These are phyloP conservation scores for Fopius arisanus DNA, from an alignment of 1,140 invertebrate species.

Conservation along the genomic window DNA sequence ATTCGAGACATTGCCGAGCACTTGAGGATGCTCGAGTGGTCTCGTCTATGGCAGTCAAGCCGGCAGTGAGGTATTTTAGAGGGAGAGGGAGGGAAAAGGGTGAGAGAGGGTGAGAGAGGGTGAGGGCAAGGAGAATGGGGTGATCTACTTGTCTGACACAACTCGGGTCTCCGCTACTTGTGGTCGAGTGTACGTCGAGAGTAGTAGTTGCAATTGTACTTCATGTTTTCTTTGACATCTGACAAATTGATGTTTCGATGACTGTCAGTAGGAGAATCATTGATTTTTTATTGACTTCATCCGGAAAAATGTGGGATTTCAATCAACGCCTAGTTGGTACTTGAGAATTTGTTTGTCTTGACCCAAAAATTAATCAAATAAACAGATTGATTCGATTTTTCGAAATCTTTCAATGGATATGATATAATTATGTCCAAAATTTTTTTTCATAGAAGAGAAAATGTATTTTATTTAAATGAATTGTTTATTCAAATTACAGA, in stretches of 20 bases:
- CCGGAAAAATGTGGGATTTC: no score
- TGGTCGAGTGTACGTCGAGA: constrained; percentile 22
- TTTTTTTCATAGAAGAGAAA: no score
- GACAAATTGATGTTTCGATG: background rate
- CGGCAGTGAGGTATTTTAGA: background rate
- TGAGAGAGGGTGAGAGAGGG: background rate
- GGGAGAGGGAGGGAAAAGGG: constrained; percentile 16
- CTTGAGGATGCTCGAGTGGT: constrained; percentile 42
- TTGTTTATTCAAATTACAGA: no score
- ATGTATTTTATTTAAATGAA: no score
- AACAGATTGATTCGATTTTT: no score
- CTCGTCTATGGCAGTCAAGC: constrained; percentile 34
- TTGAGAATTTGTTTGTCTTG: no score
- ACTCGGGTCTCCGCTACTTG: constrained; percentile 45
- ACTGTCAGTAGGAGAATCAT: background rate
- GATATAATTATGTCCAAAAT: no score
- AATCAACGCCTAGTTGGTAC: no score
- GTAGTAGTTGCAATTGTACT: background rate
- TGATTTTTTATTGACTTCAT: no score
- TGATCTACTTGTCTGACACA: constrained; percentile 44
- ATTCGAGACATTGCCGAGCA: constrained; percentile 50
- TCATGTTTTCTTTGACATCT: background rate
- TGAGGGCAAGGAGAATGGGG: background rate
- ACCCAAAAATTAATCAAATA: no score
- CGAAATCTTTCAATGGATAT: no score